These are phyloP conservation scores for Alca torda DNA, from an alignment of 2,797 vertebrate species.

Conservation along the genomic window DNA sequence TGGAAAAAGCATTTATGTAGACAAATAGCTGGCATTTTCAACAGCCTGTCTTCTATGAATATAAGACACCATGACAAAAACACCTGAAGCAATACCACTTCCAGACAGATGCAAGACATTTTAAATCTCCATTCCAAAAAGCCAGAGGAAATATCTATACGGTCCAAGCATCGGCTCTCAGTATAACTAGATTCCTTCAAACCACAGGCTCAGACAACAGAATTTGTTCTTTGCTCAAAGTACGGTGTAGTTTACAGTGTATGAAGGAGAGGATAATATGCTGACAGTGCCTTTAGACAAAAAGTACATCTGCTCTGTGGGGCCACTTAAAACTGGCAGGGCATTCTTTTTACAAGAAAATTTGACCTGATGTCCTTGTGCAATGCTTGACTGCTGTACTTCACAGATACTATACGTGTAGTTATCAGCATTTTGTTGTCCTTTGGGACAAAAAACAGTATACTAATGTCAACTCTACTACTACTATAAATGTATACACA, in stretches of 20 bases:
- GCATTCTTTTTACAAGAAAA: conserved; percentile 3
- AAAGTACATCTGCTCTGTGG: neutral
- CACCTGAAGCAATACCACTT: neutral
- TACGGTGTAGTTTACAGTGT: neutral
- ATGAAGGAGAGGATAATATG: neutral
- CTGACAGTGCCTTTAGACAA: neutral
- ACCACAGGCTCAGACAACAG: neutral
- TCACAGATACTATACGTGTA: neutral
- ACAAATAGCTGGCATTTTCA: neutral
- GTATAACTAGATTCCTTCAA: neutral
- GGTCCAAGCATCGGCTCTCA: neutral
- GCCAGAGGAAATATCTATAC: neutral
- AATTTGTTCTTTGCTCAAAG: neutral
- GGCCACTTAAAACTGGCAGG: neutral
- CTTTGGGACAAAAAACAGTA: neutral
- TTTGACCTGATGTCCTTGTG: conserved; percentile 22
- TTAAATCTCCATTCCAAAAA: neutral
- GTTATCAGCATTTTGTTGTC: conserved; percentile 18
- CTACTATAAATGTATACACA: neutral
- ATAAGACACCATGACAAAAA: neutral
- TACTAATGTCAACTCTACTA: neutral
- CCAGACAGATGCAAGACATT: neutral
- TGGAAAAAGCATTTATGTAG: neutral
- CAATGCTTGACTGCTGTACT: neutral
- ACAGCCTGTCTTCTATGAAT: neutral